Evolutionary conservation across 2,888 invertebrate species (phyloP).

Genomic region (Folsomia manolachei): DNA sequence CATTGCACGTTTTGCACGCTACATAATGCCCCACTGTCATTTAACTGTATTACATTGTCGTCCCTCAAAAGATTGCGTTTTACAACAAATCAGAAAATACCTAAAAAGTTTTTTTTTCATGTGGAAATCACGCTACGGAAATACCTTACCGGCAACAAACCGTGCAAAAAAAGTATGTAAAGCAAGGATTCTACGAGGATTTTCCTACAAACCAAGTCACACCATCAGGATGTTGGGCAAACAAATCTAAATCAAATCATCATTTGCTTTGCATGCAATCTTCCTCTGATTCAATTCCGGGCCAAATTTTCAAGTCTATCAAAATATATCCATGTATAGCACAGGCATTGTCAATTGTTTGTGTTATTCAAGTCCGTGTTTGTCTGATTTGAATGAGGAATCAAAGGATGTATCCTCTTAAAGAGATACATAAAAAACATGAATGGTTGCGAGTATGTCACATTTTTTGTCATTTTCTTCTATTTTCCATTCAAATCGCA

Average conservation of each 20-base stretch:
- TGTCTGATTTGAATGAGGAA: background rate
- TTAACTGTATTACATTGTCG: no score
- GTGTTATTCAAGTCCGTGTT: background rate
- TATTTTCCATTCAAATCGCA: background rate
- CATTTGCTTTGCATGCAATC: background rate
- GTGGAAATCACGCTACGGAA: background rate
- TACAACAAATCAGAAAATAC: background rate
- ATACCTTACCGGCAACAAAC: background rate
- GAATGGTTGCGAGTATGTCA: background rate
- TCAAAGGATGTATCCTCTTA: background rate
- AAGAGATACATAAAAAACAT: no score
- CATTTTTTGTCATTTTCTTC: background rate
- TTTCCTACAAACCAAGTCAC: background rate
- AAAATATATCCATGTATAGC: background rate
- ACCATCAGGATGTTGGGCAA: background rate
- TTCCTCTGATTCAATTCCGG: background rate
- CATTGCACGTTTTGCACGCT: background rate
- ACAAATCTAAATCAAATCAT: background rate
- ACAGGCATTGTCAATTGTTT: background rate
- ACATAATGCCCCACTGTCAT: no score
- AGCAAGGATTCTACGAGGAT: no score
- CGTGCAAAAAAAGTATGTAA: background rate
- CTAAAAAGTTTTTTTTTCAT: background rate
- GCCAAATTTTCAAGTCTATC: background rate
- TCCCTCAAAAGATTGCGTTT: no score